Conservation (phyloP, 1,140 invertebrate species). For the Diorhabda elongata region DNA sequence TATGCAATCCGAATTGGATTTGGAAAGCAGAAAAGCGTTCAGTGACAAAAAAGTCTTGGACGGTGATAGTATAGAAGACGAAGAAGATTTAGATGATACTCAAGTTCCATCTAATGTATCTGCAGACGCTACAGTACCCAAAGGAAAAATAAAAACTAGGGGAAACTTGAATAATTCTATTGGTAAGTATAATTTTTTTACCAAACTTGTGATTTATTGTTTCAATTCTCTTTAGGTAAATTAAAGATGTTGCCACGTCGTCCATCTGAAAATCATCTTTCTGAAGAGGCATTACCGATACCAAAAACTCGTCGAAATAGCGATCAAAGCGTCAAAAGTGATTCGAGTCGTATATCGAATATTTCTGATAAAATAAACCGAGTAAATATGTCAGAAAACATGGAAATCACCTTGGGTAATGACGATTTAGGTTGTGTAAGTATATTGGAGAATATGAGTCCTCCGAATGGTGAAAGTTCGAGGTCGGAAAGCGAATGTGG, state of each 20-base stretch:
- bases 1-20: conserved; percentile 21
- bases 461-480: conserved; percentile 25
- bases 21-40: conserved; percentile 25
- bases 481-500: conserved; percentile 20
- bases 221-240: background rate
- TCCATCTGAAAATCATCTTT: background rate
- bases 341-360: conserved; percentile 27
- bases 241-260: background rate
- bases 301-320: conserved; percentile 28
- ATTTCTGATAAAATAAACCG: conserved; percentile 37
- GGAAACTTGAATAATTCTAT: conserved; percentile 9
- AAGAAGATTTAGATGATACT: conserved; percentile 28
- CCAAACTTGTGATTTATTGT: background rate
- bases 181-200: conserved; percentile 9
- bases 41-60: conserved; percentile 8
- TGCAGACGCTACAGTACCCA: conserved; percentile 14
- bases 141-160: conserved; percentile 16
- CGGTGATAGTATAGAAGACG: conserved; percentile 11
- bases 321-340: conserved; percentile 33
- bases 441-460: conserved; percentile 23
- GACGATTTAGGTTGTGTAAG: conserved; percentile 21
- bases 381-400: conserved; percentile 30
- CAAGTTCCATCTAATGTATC: conserved; percentile 29
- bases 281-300: conserved; percentile 16
- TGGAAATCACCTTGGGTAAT: conserved; percentile 35